phyloP scores from a whole-genome alignment of 2,888 invertebrate genomes.

The Tigriopus californicus region DNA sequence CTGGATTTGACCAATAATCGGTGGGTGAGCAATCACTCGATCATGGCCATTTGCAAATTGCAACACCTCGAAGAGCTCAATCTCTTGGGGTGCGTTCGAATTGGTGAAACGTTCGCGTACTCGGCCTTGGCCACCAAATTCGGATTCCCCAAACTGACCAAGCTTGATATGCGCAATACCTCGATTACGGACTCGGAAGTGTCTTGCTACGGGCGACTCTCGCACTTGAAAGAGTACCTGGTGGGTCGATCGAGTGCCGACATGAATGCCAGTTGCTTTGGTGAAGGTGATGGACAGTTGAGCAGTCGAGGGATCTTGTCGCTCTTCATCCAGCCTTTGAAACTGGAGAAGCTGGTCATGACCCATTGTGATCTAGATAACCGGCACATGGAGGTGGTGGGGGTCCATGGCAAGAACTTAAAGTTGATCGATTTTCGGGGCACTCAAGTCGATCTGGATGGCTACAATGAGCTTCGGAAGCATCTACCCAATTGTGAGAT shows the following conservation, averaged over 20 bases:
- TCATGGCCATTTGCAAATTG: constrained; percentile 5
- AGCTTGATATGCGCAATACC: constrained; percentile 4
- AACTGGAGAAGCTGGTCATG: too few species aligned
- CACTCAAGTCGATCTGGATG: neutral
- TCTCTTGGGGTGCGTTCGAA: neutral
- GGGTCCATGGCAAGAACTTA: neutral
- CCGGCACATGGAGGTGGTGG: too few species aligned
- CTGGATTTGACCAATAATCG: neutral
- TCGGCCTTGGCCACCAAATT: constrained; percentile 9
- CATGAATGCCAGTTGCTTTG: neutral
- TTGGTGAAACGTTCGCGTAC: constrained; percentile 9
- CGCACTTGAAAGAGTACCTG: neutral
- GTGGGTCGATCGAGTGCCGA: neutral
- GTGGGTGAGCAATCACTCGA: constrained; percentile 7
- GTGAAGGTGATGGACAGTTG: neutral
- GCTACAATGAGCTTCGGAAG: neutral
- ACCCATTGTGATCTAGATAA: too few species aligned
- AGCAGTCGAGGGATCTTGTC: neutral
- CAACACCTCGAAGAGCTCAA: neutral
- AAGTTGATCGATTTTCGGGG: neutral
- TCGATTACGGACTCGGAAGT: constrained; percentile 2
- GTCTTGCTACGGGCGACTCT: constrained; percentile 3
- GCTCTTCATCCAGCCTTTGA: neutral
- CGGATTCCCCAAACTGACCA: constrained; percentile 1
- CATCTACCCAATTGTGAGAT: neutral